A percentile compares a stretch with the other conserved stretches of the same genome.
phyloP scores from a whole-genome alignment of 1,140 invertebrate genomes.

The Sesamia nonagrioides region DNA sequence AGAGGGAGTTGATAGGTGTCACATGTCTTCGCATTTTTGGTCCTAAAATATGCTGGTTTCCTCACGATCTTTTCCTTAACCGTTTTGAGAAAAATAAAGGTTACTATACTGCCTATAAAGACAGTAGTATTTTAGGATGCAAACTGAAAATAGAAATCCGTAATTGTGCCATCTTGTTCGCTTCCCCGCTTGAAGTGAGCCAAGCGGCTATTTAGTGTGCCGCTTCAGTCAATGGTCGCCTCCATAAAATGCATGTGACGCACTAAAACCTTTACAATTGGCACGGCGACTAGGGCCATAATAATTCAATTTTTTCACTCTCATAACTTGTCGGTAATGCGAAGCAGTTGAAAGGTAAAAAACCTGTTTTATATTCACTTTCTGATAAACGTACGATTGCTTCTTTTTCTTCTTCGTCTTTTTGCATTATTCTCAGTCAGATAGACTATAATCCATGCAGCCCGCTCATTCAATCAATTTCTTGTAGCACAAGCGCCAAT shows the following conservation, averaged over 20 bases:
- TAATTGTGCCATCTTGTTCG: neutral
- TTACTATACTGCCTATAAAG: too few relatives aligned
- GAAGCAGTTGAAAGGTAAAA: neutral
- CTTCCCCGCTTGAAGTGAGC: neutral
- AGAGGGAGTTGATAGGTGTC: too few relatives aligned
- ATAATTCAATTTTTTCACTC: neutral
- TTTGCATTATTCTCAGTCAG: too few relatives aligned
- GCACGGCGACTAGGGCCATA: neutral
- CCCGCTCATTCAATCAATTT: too few relatives aligned
- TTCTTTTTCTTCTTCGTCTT: too few relatives aligned
- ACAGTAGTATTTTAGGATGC: too few relatives aligned
- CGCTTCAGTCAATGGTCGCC: conserved; percentile 17
- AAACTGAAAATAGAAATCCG: neutral
- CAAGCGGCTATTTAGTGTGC: neutral
- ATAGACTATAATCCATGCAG: too few relatives aligned
- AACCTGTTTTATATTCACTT: neutral
- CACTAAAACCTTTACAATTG: conserved; percentile 23
- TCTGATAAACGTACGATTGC: neutral
- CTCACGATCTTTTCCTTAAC: too few relatives aligned
- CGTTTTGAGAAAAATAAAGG: too few relatives aligned
- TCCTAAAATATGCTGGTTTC: too few relatives aligned
- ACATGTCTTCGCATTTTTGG: too few relatives aligned
- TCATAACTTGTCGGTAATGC: neutral
- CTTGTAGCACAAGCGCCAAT: neutral
- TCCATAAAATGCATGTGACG: conserved; percentile 7